Evolutionary conservation across 2,797 vertebrate genomes (phyloP).

Genomic region (Ctenosaura bakeri): DNA sequence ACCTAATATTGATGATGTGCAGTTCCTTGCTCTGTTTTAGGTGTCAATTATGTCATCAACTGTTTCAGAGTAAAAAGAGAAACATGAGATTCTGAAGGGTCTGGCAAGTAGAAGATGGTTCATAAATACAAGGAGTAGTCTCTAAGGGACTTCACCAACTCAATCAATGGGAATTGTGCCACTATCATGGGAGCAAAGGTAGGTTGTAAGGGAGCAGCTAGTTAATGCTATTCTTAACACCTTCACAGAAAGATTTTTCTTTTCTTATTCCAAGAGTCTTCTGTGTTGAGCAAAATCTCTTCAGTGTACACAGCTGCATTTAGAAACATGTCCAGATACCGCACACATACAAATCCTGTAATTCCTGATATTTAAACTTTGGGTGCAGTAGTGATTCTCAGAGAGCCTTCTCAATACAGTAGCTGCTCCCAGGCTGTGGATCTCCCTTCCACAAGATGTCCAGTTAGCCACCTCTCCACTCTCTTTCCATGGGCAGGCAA

Average conservation of each 20-base stretch:
- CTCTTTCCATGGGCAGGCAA: no score
- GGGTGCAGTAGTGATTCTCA: not conserved
- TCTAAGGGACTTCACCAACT: slow-evolving; percentile 37
- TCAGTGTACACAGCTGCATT: not conserved
- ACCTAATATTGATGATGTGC: slow-evolving; percentile 13
- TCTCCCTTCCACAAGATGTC: no score
- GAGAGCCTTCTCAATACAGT: no score
- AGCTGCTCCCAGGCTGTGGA: no score
- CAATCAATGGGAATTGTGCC: slow-evolving; percentile 26
- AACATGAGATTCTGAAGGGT: slow-evolving; percentile 3
- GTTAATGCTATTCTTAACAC: slow-evolving; percentile 45
- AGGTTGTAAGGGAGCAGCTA: slow-evolving; percentile 51
- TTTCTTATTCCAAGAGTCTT: not conserved
- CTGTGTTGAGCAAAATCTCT: slow-evolving; percentile 20
- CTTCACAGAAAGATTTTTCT: slow-evolving; percentile 6
- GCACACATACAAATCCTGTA: not conserved
- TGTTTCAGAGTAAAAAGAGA: slow-evolving; percentile 49
- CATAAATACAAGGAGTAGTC: slow-evolving; percentile 45
- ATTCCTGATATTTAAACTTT: not conserved
- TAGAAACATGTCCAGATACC: not conserved
- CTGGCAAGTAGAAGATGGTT: slow-evolving; percentile 49
- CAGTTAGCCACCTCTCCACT: no score
- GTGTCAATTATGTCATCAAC: slow-evolving; percentile 59
- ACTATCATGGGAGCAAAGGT: slow-evolving; percentile 19
- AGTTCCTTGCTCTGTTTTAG: slow-evolving; percentile 49